A percentile compares a stretch with the other conserved stretches of the same genome.
These are phyloP conservation scores for Gymnocephalus cernua DNA, from an alignment of 2,113 vertebrate genomes.

Conservation along the genomic window DNA sequence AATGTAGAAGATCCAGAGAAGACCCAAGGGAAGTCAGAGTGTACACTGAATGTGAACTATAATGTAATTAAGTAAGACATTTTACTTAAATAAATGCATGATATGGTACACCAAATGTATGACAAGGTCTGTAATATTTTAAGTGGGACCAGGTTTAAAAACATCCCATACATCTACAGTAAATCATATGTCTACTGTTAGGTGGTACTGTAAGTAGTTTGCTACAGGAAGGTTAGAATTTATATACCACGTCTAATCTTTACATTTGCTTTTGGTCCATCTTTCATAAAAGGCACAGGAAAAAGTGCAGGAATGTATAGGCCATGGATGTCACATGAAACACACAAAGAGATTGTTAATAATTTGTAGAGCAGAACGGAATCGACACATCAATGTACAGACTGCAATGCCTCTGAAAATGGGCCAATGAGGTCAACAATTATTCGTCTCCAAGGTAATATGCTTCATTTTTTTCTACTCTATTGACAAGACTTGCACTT, in stretches of 20 bases:
- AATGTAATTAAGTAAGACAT: background rate
- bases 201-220: background rate
- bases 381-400: slow-evolving; percentile 3
- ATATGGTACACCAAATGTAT: background rate
- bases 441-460: slow-evolving; percentile 31
- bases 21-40: background rate
- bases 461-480: background rate
- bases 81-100: background rate
- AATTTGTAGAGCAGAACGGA: slow-evolving; percentile 45
- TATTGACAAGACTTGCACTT: no score
- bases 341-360: slow-evolving; percentile 54
- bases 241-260: slow-evolving; percentile 37
- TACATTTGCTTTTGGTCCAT: slow-evolving; percentile 29
- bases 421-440: slow-evolving; percentile 35
- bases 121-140: background rate
- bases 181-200: slow-evolving; percentile 15
- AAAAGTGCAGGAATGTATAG: slow-evolving; percentile 29
- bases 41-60: no score
- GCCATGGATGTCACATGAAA: slow-evolving; percentile 31
- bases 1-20: no score
- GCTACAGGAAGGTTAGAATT: slow-evolving; percentile 12
- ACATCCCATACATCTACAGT: background rate
- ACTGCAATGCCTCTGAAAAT: background rate
- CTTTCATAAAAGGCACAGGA: slow-evolving; percentile 7
- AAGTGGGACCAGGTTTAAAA: slow-evolving; percentile 3